A percentile compares a stretch with the other conserved stretches of the same genome.
phyloP scores from a whole-genome alignment of 2,113 vertebrate species.

The Ciconia maguari region DNA sequence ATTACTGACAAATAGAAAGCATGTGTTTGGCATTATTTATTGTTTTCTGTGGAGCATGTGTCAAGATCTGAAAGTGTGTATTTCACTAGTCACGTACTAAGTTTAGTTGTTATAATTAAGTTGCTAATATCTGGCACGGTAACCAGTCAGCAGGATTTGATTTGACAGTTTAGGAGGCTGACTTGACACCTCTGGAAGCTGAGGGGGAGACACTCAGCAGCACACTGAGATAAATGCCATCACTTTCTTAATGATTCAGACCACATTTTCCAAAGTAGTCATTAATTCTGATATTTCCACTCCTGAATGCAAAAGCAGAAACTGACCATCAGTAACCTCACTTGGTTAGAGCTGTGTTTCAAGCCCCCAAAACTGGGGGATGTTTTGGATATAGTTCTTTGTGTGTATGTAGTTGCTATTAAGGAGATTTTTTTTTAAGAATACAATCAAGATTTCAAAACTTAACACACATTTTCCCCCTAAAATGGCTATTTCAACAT shows the following conservation, averaged over 20 bases:
- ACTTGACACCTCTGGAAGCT: not conserved
- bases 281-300: not conserved
- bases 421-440: not conserved
- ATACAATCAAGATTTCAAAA: not conserved
- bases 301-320: not conserved
- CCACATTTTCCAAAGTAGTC: not conserved
- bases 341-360: not conserved
- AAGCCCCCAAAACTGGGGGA: not conserved
- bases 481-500: not conserved
- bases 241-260: not conserved
- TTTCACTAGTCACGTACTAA: slow-evolving; percentile 18
- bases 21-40: slow-evolving; percentile 52
- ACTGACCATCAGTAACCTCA: not conserved
- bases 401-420: not conserved
- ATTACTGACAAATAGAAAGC: slow-evolving; percentile 54
- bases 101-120: slow-evolving; percentile 4
- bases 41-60: slow-evolving; percentile 40
- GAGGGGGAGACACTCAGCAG: not conserved
- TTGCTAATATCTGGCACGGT: not conserved
- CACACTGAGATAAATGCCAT: not conserved
- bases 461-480: not conserved
- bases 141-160: not conserved
- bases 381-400: not conserved
- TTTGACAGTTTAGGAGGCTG: slow-evolving; percentile 6
- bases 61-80: not conserved